A percentile compares a stretch with the other conserved stretches of the same genome.
Conservation (phyloP, 2,113 vertebrate species). For the Arizona elegans region DNA sequence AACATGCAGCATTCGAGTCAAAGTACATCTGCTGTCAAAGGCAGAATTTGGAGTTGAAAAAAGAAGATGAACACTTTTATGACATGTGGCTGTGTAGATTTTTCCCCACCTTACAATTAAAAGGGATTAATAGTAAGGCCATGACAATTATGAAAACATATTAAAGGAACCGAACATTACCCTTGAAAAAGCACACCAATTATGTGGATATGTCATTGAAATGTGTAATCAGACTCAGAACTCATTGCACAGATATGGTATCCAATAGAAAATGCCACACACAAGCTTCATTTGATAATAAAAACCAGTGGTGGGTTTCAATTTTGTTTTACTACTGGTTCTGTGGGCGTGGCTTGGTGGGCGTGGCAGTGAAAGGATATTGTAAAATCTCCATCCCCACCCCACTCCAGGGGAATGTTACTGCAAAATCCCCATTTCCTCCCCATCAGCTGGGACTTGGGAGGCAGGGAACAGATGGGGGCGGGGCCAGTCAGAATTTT, state of each 20-base stretch:
- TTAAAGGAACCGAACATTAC: not conserved
- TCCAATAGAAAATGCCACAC: not conserved
- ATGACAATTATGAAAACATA: not conserved
- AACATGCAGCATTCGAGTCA: not conserved
- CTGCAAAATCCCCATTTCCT: too few relatives aligned
- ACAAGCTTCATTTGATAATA: not conserved
- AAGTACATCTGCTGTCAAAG: conserved; percentile 2
- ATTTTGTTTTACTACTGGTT: too few relatives aligned
- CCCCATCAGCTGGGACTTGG: too few relatives aligned
- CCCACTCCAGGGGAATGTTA: too few relatives aligned
- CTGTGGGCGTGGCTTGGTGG: too few relatives aligned
- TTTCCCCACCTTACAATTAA: not conserved
- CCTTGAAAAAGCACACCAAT: not conserved
- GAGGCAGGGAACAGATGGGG: too few relatives aligned
- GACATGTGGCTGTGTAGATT: not conserved
- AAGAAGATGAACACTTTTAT: not conserved
- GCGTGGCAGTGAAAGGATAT: too few relatives aligned
- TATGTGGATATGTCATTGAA: not conserved
- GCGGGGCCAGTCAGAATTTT: too few relatives aligned
- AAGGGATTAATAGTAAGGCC: not conserved
- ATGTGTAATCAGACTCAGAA: not conserved
- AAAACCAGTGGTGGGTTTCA: not conserved
- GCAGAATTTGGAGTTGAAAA: not conserved
- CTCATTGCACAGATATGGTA: not conserved
- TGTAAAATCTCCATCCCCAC: too few relatives aligned